Evolutionary conservation across 2,113 vertebrate species (phyloP).

Genomic region (Rhabdornis inornatus): DNA sequence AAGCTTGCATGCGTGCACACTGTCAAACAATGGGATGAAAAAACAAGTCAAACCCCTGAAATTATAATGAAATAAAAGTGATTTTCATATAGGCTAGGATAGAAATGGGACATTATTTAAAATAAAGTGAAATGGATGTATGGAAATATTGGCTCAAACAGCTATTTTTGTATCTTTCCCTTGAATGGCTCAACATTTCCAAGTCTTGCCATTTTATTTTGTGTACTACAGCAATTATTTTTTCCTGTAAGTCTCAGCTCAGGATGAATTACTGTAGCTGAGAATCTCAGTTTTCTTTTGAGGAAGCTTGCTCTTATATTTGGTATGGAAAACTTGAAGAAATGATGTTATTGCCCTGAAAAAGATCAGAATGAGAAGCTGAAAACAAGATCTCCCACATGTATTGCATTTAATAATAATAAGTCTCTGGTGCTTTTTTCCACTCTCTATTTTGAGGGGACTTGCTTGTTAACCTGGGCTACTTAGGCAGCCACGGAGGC

Average conservation of each 20-base stretch:
- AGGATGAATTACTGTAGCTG: background rate
- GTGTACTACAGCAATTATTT: background rate
- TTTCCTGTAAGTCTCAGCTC: background rate
- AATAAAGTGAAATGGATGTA: background rate
- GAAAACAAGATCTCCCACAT: background rate
- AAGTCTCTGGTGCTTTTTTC: background rate
- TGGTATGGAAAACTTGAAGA: background rate
- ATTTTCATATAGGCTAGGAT: background rate
- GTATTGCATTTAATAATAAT: background rate
- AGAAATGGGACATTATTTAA: background rate
- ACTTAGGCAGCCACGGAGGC: background rate
- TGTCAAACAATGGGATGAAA: background rate
- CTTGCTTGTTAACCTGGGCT: background rate
- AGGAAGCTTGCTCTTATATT: background rate
- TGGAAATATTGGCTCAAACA: background rate
- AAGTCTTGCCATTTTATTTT: background rate
- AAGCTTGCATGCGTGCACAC: background rate
- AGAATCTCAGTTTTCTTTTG: background rate
- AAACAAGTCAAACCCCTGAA: background rate
- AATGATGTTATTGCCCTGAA: background rate
- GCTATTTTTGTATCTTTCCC: background rate
- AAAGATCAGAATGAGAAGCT: background rate
- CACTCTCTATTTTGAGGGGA: background rate
- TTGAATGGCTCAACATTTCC: background rate
- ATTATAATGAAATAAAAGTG: background rate